phyloP scores from a whole-genome alignment of 2,113 vertebrate genomes.

The Sarotherodon lohbergeri region DNA sequence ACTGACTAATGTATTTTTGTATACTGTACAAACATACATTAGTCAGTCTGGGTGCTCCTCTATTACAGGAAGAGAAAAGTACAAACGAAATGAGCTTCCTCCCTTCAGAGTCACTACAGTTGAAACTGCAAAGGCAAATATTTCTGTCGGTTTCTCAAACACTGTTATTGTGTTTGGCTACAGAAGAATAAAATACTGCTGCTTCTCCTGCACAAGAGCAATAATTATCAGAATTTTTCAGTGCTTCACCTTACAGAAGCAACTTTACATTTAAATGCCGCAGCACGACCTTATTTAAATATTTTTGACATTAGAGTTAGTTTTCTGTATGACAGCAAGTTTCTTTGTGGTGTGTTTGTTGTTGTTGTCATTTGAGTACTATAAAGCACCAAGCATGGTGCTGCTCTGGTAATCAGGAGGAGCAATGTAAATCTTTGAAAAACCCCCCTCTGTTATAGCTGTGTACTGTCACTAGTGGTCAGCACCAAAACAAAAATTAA shows the following conservation, averaged over 20 bases:
- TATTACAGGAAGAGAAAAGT: not conserved
- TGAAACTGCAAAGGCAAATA: not conserved
- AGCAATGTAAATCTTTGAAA: not conserved
- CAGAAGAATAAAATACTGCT: not conserved
- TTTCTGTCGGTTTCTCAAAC: not conserved
- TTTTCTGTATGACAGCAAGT: not conserved
- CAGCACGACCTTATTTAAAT: not conserved
- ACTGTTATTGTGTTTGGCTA: not conserved
- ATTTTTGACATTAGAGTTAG: not conserved
- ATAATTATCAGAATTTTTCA: not conserved
- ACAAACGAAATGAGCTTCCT: not conserved
- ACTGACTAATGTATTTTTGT: slow-evolving; percentile 46
- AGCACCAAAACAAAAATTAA: accelerated
- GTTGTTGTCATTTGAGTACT: not conserved
- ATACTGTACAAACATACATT: slow-evolving; percentile 49
- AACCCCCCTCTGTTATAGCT: not conserved
- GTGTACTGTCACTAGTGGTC: not conserved
- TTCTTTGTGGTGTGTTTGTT: not conserved
- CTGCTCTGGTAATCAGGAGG: not conserved
- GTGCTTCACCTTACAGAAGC: not conserved
- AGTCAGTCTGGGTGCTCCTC: slow-evolving; percentile 36
- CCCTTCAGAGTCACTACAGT: not conserved
- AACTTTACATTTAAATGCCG: not conserved
- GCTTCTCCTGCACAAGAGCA: not conserved
- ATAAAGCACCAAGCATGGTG: not conserved